Evolutionary conservation across 2,888 invertebrate genomes (phyloP).

Genomic region (Deroplatys truncata): DNA sequence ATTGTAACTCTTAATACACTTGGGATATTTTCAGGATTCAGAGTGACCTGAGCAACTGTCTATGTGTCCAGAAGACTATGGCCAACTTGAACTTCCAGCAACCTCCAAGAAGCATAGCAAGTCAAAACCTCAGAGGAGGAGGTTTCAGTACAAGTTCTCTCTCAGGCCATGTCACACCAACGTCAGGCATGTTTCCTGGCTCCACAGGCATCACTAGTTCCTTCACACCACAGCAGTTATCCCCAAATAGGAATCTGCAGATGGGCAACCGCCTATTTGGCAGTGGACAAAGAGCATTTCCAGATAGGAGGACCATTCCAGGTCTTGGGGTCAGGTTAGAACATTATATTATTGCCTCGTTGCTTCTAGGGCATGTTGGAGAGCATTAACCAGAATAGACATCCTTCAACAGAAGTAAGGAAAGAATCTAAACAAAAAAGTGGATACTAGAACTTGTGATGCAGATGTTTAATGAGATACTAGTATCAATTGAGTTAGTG

Average conservation of each 20-base stretch:
- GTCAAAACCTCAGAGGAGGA: conserved; percentile 61
- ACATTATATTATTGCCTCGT: conserved; percentile 37
- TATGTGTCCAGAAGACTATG: conserved; percentile 61
- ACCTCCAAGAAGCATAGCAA: conserved; percentile 83
- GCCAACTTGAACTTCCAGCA: conserved; percentile 90
- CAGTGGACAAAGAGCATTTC: conserved; percentile 66
- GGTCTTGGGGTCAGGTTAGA: conserved; percentile 42
- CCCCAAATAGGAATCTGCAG: conserved; percentile 44
- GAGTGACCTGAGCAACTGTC: not conserved
- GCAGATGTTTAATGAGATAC: not conserved
- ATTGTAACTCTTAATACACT: not conserved
- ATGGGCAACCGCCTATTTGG: conserved; percentile 64
- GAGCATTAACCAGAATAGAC: conserved; percentile 38
- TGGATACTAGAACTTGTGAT: not conserved
- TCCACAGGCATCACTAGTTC: conserved; percentile 42
- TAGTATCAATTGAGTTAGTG: not conserved
- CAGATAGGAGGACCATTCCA: conserved; percentile 67
- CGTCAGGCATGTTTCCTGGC: conserved; percentile 59
- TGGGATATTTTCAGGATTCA: not conserved
- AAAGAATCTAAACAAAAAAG: not conserved
- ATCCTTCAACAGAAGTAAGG: not conserved
- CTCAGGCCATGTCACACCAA: conserved; percentile 73
- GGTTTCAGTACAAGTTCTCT: conserved; percentile 63
- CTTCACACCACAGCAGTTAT: conserved; percentile 40
- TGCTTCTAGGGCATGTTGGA: not conserved